Percentiles rank a stretch among this genome's conserved stretches.
These are phyloP conservation scores for Trissolcus brochymenae DNA, from an alignment of 2,888 invertebrate genomes.

Conservation along the genomic window DNA sequence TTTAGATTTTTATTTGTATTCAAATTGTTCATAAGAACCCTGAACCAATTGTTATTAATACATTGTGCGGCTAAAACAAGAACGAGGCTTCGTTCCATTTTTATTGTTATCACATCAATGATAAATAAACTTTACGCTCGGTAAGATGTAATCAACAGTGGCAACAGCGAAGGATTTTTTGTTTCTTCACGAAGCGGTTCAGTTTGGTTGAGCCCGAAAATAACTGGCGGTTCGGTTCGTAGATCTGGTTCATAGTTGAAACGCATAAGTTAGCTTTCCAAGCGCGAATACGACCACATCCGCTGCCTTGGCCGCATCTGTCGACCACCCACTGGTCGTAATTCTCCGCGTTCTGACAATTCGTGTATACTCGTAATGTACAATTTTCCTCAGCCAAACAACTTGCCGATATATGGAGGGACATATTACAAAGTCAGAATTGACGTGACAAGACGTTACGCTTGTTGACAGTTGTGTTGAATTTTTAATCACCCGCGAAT, in stretches of 20 bases:
- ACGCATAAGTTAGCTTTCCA: conserved; percentile 59
- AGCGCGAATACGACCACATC: conserved; percentile 67
- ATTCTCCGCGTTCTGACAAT: conserved; percentile 60
- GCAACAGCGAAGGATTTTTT: conserved; percentile 31
- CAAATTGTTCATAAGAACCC: no score
- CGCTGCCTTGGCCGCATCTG: conserved; percentile 68
- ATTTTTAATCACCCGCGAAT: no score
- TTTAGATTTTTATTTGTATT: no score
- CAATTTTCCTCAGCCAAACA: conserved; percentile 49
- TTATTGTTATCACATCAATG: not conserved
- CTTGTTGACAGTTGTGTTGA: no score
- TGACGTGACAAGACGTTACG: no score
- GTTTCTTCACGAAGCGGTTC: conserved; percentile 40
- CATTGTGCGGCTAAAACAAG: not conserved
- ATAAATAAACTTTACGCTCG: not conserved
- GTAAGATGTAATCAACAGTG: conserved; percentile 22
- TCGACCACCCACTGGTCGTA: conserved; percentile 70
- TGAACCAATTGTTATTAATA: no score
- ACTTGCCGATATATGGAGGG: conserved; percentile 11
- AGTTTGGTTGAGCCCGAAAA: conserved; percentile 62
- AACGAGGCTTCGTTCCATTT: not conserved
- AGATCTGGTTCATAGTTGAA: conserved; percentile 55
- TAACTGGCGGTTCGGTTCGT: conserved; percentile 61
- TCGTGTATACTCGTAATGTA: conserved; percentile 49
- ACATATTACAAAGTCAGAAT: no score